Conservation (phyloP, 2,797 vertebrate genomes). For the Anniella stebbinsi region DNA sequence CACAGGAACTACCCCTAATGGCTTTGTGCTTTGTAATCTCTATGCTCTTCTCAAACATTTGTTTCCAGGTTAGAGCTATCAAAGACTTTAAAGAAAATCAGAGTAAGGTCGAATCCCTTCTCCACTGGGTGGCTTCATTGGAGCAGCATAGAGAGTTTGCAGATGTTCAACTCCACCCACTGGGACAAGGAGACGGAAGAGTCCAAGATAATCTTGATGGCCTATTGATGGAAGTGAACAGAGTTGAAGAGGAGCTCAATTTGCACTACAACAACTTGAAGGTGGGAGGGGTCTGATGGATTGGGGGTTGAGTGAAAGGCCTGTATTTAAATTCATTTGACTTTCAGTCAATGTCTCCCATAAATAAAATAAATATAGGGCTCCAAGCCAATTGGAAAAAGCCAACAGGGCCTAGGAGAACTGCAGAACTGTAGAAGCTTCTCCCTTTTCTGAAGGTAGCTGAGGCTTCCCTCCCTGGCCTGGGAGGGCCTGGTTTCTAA, state of each 20-base stretch:
- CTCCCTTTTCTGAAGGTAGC: neutral
- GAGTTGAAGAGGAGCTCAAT: slow-evolving; percentile 76
- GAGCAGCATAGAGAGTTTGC: slow-evolving; percentile 53
- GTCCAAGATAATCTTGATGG: slow-evolving; percentile 50
- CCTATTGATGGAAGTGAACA: neutral
- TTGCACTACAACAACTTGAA: slow-evolving; percentile 87
- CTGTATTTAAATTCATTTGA: too few species aligned
- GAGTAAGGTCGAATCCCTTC: slow-evolving; percentile 87
- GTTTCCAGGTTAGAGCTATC: slow-evolving; percentile 89
- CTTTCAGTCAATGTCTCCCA: neutral
- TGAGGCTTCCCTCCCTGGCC: neutral
- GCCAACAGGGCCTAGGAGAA: neutral
- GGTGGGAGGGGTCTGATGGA: slow-evolving; percentile 76
- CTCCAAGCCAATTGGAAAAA: neutral
- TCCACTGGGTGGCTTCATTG: slow-evolving; percentile 79
- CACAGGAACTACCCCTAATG: neutral
- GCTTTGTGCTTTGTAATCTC: accelerated
- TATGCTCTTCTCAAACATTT: slow-evolving; percentile 42
- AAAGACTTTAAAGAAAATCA: slow-evolving; percentile 92
- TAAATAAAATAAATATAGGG: neutral
- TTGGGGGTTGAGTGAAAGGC: neutral
- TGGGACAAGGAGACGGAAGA: neutral
- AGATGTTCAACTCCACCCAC: too few species aligned
- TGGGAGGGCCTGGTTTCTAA: neutral
- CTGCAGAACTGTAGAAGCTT: neutral